Evolutionary conservation across 2,797 vertebrate genomes (phyloP).

Genomic region (Protosalanx chinensis): DNA sequence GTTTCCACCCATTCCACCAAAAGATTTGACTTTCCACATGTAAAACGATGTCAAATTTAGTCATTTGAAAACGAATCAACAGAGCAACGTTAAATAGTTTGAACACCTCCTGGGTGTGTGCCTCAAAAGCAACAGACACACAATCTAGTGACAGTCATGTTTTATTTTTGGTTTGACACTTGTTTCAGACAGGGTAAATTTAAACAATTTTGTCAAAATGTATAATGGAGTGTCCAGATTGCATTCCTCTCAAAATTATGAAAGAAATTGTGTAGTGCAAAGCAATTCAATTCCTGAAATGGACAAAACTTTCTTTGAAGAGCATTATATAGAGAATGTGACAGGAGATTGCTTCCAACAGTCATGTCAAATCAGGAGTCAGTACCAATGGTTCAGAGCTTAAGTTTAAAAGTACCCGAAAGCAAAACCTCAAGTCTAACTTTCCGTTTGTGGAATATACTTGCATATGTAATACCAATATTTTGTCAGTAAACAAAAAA

Average conservation of each 20-base stretch:
- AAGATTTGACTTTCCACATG: too few species aligned
- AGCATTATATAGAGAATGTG: slow-evolving; percentile 51
- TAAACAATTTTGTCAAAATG: slow-evolving; percentile 26
- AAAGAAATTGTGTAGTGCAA: slow-evolving; percentile 34
- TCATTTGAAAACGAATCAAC: too few species aligned
- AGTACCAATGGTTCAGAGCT: slow-evolving; percentile 12
- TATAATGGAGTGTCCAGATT: neutral
- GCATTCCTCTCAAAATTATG: slow-evolving; percentile 38
- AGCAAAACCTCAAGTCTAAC: neutral
- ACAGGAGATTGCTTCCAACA: slow-evolving; percentile 52
- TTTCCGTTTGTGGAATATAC: neutral
- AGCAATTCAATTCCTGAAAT: slow-evolving; percentile 49
- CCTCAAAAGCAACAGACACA: neutral
- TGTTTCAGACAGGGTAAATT: slow-evolving; percentile 28
- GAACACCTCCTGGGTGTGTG: too few species aligned
- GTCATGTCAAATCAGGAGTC: slow-evolving; percentile 38
- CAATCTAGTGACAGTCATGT: neutral
- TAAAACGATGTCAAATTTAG: too few species aligned
- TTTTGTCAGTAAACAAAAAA: neutral
- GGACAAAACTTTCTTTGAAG: slow-evolving; percentile 58
- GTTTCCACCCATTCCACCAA: too few species aligned
- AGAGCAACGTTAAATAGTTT: too few species aligned
- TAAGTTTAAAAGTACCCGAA: slow-evolving; percentile 11
- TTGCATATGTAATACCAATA: neutral
- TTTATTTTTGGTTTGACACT: slow-evolving; percentile 2